Conservation (phyloP, 2,888 invertebrate genomes). For the Disparrhopalites patrizii region DNA sequence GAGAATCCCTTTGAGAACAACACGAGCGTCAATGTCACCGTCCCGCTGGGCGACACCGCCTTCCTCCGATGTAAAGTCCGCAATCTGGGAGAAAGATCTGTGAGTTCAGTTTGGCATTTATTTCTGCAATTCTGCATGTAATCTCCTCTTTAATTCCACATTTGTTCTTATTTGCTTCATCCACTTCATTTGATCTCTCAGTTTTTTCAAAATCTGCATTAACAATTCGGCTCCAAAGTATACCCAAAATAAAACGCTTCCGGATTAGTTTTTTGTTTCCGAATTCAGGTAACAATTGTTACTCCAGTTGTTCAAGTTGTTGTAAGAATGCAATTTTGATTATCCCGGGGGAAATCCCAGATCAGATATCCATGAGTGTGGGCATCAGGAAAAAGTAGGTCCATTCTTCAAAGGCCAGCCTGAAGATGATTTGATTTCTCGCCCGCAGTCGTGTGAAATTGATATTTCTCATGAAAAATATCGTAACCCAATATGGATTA, state of each 20-base stretch:
- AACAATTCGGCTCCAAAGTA: too few relatives aligned
- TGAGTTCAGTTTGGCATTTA: conserved; percentile 51
- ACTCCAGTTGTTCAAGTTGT: too few relatives aligned
- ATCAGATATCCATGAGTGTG: neutral
- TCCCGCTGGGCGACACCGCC: conserved; percentile 71
- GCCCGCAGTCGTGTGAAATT: too few relatives aligned
- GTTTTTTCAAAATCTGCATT: neutral
- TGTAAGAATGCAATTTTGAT: too few relatives aligned
- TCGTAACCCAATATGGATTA: too few relatives aligned
- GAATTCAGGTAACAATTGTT: too few relatives aligned
- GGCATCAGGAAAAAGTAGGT: neutral
- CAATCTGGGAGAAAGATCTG: conserved; percentile 69
- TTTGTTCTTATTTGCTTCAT: neutral
- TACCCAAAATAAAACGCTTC: too few relatives aligned
- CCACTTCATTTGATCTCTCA: neutral
- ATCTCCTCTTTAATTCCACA: neutral
- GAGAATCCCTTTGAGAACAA: conserved; percentile 62
- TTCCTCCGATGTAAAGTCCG: conserved; percentile 76
- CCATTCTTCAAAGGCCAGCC: too few relatives aligned
- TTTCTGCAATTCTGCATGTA: neutral
- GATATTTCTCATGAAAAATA: too few relatives aligned
- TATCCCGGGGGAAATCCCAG: neutral
- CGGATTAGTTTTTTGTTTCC: too few relatives aligned
- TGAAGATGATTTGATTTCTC: too few relatives aligned
- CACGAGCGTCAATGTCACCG: conserved; percentile 70